A percentile compares a stretch with the other conserved stretches of the same genome.
Conservation (phyloP, 1,140 invertebrate species). For the Eueides isabella region DNA sequence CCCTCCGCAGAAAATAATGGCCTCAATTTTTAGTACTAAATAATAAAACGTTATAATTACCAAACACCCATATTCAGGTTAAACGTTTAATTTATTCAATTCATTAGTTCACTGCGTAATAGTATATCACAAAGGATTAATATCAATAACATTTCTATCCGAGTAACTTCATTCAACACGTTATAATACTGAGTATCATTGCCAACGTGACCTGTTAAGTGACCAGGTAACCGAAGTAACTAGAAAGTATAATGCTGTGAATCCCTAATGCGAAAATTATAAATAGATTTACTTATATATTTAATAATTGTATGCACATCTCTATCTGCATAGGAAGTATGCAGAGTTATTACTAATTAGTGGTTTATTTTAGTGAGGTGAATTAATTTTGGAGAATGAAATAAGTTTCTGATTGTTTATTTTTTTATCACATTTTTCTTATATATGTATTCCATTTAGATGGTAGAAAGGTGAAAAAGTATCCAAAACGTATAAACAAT, state of each 20-base stretch:
- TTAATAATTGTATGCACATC: neutral
- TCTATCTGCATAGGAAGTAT: neutral
- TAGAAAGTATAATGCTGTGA: neutral
- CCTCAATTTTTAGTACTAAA: neutral
- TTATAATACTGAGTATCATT: neutral
- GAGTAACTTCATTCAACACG: neutral
- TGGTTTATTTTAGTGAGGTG: too few relatives aligned
- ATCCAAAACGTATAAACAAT: too few relatives aligned
- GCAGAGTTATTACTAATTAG: neutral
- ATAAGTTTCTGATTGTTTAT: too few relatives aligned
- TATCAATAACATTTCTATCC: neutral
- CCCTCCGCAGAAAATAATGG: too few relatives aligned
- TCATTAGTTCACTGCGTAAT: neutral
- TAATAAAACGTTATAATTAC: neutral
- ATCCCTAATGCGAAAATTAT: constrained; percentile 1
- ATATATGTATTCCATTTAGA: too few relatives aligned
- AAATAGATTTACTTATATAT: constrained; percentile 7
- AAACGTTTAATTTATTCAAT: neutral
- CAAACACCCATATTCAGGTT: neutral
- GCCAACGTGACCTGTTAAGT: constrained; percentile 1
- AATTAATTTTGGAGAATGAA: neutral
- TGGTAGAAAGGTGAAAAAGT: too few relatives aligned
- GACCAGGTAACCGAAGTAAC: constrained; percentile 10
- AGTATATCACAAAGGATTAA: neutral
- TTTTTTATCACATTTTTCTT: too few relatives aligned